These are phyloP conservation scores for Megaleporinus macrocephalus DNA, from an alignment of 2,113 vertebrate species.

Conservation along the genomic window DNA sequence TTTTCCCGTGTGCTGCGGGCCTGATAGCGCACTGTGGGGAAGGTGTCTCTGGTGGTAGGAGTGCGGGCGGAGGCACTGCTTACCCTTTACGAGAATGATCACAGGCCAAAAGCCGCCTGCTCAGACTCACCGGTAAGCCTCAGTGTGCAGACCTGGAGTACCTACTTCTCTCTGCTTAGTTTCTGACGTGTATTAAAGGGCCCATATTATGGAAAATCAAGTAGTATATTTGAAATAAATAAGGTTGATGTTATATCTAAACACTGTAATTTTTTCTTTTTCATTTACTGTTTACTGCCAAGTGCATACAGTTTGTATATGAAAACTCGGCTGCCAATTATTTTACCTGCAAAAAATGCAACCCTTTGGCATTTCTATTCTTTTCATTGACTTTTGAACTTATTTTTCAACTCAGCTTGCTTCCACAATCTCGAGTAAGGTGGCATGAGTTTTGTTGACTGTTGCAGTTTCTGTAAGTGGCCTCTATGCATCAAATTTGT, in stretches of 20 bases:
- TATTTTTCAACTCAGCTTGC: neutral
- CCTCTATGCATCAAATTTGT: neutral
- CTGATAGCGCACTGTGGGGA: constrained; percentile 84
- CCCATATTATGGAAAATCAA: neutral
- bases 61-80: constrained; percentile 83
- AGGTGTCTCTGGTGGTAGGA: constrained; percentile 81
- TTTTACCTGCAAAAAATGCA: no score
- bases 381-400: neutral
- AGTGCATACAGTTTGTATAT: no score
- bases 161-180: neutral
- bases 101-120: constrained; percentile 78
- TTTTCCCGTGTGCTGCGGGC: constrained; percentile 62
- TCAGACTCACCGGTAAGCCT: constrained; percentile 80
- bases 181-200: neutral
- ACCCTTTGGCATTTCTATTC: no score
- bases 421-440: neutral
- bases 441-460: no score
- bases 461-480: no score
- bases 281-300: no score
- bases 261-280: no score
- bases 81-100: constrained; percentile 86
- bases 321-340: no score
- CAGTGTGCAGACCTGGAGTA: neutral
- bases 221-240: neutral
- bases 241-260: no score